Base-by-base conservation (phyloP, 64 coral and sea anemone genomes). In the Hydrozoanthus tunicans region DNA sequence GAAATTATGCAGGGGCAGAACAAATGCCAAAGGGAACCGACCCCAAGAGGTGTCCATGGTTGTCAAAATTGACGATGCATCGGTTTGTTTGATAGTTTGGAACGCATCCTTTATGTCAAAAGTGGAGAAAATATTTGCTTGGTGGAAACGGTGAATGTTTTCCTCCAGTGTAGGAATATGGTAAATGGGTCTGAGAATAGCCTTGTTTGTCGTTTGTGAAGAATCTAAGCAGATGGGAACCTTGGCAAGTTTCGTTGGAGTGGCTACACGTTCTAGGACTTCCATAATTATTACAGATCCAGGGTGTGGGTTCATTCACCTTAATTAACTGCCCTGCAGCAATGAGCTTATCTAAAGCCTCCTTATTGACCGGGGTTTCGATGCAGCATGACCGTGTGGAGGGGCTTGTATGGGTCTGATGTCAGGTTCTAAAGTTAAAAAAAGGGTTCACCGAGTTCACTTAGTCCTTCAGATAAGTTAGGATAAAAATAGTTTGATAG, bases 21-120 rank as follows among this genome's bases (percentile, higher is more conserved):
- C 58, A 63, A 7, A 90, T 79, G 0, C 88, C 88, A 78, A 90
- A 90, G 6, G 88, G 73, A 58, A 56, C 0, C 84, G 66, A 54
- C 84, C 84, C 51, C 66, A 88, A 4, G 66, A 64, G 17, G 63
- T 88, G 84, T 90, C 72, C 86, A 90, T 90, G 68, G 58, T 90
- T 17, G 86, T 89, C 72, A 89, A 17, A 3, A 57, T 58, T 12
- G 86, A 86, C 53, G 83, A 86, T 86, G 9, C 73, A 9, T 78
- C 9, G 5, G 88, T 78, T 9, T 62, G 54, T 61, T 90, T 63
- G 32, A 78, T 90, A 9, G 59, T 77, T 78, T 90, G 32, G 32
- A 43, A 43, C 1, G 32, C 32, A 43, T 43, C 32, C 32, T 43
- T 43, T 43, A 43, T 43, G 32, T 43, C 32, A 43, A 43, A 43